These are phyloP conservation scores for Melopsittacus undulatus DNA, from an alignment of 2,797 vertebrate genomes.

Conservation along the genomic window DNA sequence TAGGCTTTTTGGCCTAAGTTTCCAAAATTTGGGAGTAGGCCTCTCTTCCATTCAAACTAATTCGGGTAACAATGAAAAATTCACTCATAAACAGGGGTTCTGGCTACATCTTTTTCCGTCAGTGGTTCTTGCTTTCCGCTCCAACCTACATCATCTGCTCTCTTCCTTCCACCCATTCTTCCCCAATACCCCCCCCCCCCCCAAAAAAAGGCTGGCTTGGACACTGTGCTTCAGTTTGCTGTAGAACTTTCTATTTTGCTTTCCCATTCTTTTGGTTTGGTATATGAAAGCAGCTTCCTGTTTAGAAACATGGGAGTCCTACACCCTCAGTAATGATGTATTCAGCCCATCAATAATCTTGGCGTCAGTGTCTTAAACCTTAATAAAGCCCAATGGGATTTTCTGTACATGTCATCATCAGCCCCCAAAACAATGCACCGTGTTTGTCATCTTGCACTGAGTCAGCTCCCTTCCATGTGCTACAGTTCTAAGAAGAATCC, in stretches of 20 bases:
- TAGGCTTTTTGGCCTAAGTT: no score
- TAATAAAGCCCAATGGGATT: slow-evolving; percentile 39
- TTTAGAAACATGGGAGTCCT: slow-evolving; percentile 55
- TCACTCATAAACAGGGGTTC: slow-evolving; percentile 20
- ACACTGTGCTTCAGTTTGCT: slow-evolving; percentile 33
- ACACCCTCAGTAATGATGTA: slow-evolving; percentile 59
- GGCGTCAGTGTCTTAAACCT: slow-evolving; percentile 37
- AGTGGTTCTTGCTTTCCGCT: slow-evolving; percentile 55
- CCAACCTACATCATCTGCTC: slow-evolving; percentile 63
- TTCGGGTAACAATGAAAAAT: slow-evolving; percentile 62
- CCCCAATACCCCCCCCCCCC: not conserved
- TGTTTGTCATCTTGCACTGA: not conserved
- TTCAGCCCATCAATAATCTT: slow-evolving; percentile 57
- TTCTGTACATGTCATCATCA: slow-evolving; percentile 41
- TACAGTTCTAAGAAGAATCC: not conserved
- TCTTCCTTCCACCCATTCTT: slow-evolving; percentile 69
- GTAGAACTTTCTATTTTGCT: slow-evolving; percentile 60
- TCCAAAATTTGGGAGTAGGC: no score
- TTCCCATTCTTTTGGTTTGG: slow-evolving; percentile 56
- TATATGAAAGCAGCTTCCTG: slow-evolving; percentile 57
- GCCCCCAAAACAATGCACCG: slow-evolving; percentile 20
- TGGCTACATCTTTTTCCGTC: slow-evolving; percentile 63
- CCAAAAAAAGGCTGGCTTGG: slow-evolving; percentile 22
- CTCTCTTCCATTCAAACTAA: slow-evolving; percentile 61
- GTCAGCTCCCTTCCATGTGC: not conserved